Evolutionary conservation across 1,140 invertebrate genomes (phyloP), one percentile per base, ranked within the genome.

Genomic region (Antheraea pernyi): DNA sequence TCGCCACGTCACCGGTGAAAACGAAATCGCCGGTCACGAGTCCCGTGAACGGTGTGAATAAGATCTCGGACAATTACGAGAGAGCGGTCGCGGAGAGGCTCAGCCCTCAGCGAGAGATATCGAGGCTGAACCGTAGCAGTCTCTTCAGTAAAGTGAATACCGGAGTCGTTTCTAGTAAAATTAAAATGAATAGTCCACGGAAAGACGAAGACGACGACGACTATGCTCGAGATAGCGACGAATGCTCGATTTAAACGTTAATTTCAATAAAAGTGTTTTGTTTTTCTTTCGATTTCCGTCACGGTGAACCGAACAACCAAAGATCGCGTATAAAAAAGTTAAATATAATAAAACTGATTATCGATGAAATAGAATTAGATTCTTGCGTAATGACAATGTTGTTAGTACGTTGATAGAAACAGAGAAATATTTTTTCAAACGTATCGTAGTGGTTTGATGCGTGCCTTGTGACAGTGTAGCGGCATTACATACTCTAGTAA

Each of bases 141-240:
- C 71, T 92, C n/a, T 92, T 93, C 74, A 91, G 91, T 67, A 89
- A 92, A 71, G 92, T 92, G 13, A 84, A 86, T 59, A 91, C 90
- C 7, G 90, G 90, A 4, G 78, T 91, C 22, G 90, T 92, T 0
- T 82, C 86, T 11, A 79, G 81, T 30, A 86, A 86, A 70, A 81
- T 87, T 68, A 88, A 86, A 73, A 86, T 85, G 71, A 53, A 53
- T 13, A 83, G 58, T n/a, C 70, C 71, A 4, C 73, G 73, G 0
- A 74, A 84, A 19, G 86, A 92, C 7, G 93, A 93, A n/a, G 93
- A 93, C 7, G 91, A 93, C 48, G 93, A 86, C 7, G 93, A 94
- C 71, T 93, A 94, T 76, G 94, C 94, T 22, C 89, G 93, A 9
- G 94, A 94, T 74, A 94, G 93, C 77, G 94, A 94, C 76, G 94